phyloP scores from a whole-genome alignment of 2,888 invertebrate genomes.

The Epistrophe grossulariae region DNA sequence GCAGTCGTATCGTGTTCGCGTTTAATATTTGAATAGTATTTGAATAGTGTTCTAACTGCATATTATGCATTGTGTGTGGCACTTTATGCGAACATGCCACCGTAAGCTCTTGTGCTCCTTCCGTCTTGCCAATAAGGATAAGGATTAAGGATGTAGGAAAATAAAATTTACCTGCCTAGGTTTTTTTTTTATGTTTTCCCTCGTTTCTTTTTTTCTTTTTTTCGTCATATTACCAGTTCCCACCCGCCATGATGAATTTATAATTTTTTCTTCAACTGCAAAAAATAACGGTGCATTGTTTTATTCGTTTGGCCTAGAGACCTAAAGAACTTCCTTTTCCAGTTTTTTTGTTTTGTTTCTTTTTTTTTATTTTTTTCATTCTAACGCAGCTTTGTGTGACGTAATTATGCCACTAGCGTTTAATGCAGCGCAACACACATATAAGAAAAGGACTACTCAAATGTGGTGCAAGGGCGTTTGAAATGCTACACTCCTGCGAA shows the following conservation, averaged over 20 bases:
- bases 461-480: slow-evolving; percentile 27
- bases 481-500: slow-evolving; percentile 33
- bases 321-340: slow-evolving; percentile 55
- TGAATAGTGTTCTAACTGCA: slow-evolving; percentile 3
- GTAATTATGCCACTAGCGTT: slow-evolving; percentile 62
- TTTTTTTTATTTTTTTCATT: background rate
- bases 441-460: background rate
- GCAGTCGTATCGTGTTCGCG: background rate
- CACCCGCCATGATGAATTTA: slow-evolving; percentile 35
- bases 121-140: slow-evolving; percentile 15
- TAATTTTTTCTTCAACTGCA: slow-evolving; percentile 29
- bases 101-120: slow-evolving; percentile 5
- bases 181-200: background rate
- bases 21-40: slow-evolving; percentile 37
- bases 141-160: slow-evolving; percentile 6
- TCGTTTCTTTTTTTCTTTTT: no score
- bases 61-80: slow-evolving; percentile 36
- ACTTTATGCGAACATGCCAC: slow-evolving; percentile 28
- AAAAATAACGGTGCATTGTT: slow-evolving; percentile 41
- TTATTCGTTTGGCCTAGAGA: slow-evolving; percentile 63
- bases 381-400: slow-evolving; percentile 37
- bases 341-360: background rate
- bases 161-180: background rate
- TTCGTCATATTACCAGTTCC: background rate
- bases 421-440: slow-evolving; percentile 45